These are phyloP conservation scores for Drosophila melanica DNA, from an alignment of 1,140 invertebrate species.

Conservation along the genomic window DNA sequence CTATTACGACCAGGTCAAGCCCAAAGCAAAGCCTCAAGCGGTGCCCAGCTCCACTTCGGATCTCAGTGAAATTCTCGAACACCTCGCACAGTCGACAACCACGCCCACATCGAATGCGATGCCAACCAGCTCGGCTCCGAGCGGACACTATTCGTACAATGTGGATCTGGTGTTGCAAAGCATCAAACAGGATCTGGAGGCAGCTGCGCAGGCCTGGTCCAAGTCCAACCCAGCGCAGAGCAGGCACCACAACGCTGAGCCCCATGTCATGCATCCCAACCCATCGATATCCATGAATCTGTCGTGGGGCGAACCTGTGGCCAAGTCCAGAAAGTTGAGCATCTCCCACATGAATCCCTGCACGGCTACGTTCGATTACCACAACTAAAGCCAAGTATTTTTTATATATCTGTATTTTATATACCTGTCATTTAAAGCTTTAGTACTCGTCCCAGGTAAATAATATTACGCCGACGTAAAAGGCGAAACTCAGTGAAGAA, in stretches of 20 bases:
- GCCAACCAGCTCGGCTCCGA: constrained; percentile 1
- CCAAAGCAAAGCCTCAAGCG: constrained; percentile 12
- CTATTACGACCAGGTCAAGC: constrained; percentile 23
- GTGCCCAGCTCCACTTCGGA: constrained; percentile 38
- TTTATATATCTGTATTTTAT: neutral
- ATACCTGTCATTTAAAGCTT: neutral
- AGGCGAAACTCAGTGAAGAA: constrained; percentile 65
- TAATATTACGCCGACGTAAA: constrained; percentile 55
- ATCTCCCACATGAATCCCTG: constrained; percentile 64
- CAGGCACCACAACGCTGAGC: constrained; percentile 14
- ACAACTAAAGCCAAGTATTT: constrained; percentile 25
- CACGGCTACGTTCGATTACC: constrained; percentile 45
- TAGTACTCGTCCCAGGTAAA: constrained; percentile 50
- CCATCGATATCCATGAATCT: constrained; percentile 72
- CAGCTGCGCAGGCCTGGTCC: constrained; percentile 74
- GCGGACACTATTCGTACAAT: constrained; percentile 68
- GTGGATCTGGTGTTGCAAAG: constrained; percentile 71
- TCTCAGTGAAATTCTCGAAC: constrained; percentile 75
- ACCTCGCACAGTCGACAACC: constrained; percentile 59
- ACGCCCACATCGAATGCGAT: constrained; percentile 20
- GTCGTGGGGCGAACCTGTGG: constrained; percentile 67
- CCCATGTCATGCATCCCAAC: constrained; percentile 34
- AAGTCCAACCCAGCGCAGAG: constrained; percentile 53
- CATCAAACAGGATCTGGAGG: constrained; percentile 76
- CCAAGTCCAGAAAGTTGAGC: constrained; percentile 64